Conservation (phyloP, 1,140 invertebrate genomes). For the Elysia chlorotica region DNA sequence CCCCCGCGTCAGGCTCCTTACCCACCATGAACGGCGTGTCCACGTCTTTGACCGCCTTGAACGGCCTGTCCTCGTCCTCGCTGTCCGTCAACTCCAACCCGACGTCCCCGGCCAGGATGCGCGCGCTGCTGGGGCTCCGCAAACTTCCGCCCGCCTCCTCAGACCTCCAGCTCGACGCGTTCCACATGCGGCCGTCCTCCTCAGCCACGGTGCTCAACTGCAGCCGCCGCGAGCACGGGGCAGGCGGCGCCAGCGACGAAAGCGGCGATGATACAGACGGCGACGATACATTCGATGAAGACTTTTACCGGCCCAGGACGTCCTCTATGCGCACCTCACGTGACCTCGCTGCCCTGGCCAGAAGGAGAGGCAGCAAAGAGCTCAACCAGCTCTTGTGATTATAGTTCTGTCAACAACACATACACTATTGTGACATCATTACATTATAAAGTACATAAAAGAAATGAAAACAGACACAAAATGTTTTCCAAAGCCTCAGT, state of each 20-base stretch:
- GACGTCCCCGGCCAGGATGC: slow-evolving; percentile 14
- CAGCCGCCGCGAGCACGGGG: slow-evolving; percentile 25
- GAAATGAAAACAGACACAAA: too few species aligned
- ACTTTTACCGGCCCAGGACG: slow-evolving; percentile 39
- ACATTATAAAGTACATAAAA: too few species aligned
- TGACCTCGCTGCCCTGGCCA: slow-evolving; percentile 50
- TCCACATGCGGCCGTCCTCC: slow-evolving; percentile 34
- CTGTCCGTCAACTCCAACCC: too few species aligned
- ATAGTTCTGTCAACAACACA: too few species aligned
- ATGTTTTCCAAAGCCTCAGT: too few species aligned
- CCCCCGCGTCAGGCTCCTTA: too few species aligned
- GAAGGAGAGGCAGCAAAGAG: slow-evolving; percentile 51
- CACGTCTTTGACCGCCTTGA: too few species aligned
- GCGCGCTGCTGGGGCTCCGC: too few species aligned
- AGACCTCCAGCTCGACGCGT: slow-evolving; percentile 18
- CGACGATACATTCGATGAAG: slow-evolving; percentile 25
- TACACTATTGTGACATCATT: too few species aligned
- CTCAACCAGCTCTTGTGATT: too few species aligned
- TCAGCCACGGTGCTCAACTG: slow-evolving; percentile 38
- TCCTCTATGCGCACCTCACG: slow-evolving; percentile 51
- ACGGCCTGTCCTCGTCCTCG: too few species aligned
- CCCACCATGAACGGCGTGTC: too few species aligned
- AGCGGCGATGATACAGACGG: slow-evolving; percentile 21
- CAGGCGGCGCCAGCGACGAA: slow-evolving; percentile 22
- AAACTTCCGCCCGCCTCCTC: slow-evolving; percentile 6